These are phyloP conservation scores for Peromyscus leucopus DNA, from an alignment of 2,113 vertebrate genomes.

Conservation along the genomic window DNA sequence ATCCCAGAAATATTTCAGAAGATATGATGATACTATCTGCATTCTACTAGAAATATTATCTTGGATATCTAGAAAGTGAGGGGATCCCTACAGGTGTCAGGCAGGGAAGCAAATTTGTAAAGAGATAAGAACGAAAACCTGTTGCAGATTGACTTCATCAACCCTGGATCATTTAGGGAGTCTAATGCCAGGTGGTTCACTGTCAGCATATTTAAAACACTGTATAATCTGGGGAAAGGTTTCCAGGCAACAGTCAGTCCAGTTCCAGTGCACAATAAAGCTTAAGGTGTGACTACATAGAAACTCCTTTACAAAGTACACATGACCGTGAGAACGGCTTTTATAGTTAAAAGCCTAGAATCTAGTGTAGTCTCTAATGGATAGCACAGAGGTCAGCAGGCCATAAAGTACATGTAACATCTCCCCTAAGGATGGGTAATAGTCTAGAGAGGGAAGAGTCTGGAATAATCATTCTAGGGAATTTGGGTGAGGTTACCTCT, in stretches of 20 bases:
- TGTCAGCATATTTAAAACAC: neutral
- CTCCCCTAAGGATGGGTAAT: neutral
- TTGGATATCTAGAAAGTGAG: neutral
- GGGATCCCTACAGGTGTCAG: neutral
- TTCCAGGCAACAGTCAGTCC: neutral
- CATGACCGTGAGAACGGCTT: too few species aligned
- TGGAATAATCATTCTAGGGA: neutral
- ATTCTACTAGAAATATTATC: slow-evolving; percentile 1
- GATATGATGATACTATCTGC: neutral
- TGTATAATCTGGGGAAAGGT: neutral
- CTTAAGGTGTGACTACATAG: neutral
- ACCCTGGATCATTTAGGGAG: neutral
- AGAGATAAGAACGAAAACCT: neutral
- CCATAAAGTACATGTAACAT: neutral
- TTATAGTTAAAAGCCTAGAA: neutral
- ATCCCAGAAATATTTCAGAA: neutral
- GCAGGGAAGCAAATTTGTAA: neutral
- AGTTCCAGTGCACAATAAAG: neutral
- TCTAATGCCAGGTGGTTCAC: neutral
- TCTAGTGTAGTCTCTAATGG: neutral
- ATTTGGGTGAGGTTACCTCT: neutral
- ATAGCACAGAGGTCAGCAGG: neutral
- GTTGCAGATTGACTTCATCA: neutral
- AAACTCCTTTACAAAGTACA: neutral
- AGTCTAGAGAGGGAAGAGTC: neutral